Conservation (phyloP, 37 sponge, comb jelly and placozoan genomes). For the Cliona cf. orientalis region DNA sequence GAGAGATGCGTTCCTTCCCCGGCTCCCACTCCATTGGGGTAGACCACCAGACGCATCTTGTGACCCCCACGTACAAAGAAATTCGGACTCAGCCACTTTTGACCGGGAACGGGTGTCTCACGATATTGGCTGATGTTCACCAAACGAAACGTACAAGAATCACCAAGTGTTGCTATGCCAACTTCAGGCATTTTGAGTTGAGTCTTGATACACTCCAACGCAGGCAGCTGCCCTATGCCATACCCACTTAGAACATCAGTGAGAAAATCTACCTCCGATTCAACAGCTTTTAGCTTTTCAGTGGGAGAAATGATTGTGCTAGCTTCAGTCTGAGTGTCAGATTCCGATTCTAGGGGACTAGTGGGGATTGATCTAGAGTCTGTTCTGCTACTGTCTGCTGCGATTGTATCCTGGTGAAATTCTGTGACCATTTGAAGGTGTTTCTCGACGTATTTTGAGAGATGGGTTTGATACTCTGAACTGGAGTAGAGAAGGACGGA, state of each 20-base stretch:
- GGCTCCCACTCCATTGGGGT: slow-evolving; percentile 11
- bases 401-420: background rate
- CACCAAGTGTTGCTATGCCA: slow-evolving; percentile 5
- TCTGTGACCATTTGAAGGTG: slow-evolving; percentile 20
- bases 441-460: slow-evolving; percentile 13
- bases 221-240: background rate
- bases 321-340: background rate
- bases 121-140: background rate
- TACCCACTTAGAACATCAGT: background rate
- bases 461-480: slow-evolving; percentile 7
- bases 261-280: slow-evolving; percentile 6
- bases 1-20: slow-evolving; percentile 23
- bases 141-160: slow-evolving; percentile 5
- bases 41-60: slow-evolving; percentile 28
- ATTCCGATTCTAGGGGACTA: too few relatives aligned
- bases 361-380: too few relatives aligned
- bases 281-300: slow-evolving; percentile 9
- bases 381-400: background rate
- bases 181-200: slow-evolving; percentile 10
- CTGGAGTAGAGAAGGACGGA: background rate
- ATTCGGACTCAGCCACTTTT: slow-evolving; percentile 22
- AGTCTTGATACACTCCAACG: slow-evolving; percentile 15
- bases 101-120: too few relatives aligned
- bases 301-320: background rate
- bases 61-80: slow-evolving; percentile 24